Percentiles rank a stretch among this genome's conserved stretches.
These are phyloP conservation scores for Ambastaia sidthimunki DNA, from an alignment of 2,797 vertebrate genomes.

Conservation along the genomic window DNA sequence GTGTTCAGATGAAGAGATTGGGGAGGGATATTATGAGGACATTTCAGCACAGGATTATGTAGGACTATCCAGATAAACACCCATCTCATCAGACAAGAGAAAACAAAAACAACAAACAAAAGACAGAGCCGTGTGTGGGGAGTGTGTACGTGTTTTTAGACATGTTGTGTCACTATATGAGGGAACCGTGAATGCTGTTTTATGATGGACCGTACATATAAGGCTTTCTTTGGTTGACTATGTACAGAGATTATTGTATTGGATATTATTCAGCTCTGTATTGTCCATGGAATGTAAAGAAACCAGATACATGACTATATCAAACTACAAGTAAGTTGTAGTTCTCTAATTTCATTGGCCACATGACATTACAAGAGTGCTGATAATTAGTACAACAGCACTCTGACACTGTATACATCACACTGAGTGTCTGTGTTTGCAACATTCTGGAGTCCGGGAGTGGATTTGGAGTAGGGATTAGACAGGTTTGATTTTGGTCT, in stretches of 20 bases:
- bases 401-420: no score
- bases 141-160: conserved; percentile 76
- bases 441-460: no score
- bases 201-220: not conserved
- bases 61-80: conserved; percentile 76
- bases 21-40: conserved; percentile 56
- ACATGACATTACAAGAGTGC: no score
- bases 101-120: conserved; percentile 73
- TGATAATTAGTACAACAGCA: no score
- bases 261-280: not conserved
- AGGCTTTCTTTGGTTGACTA: not conserved
- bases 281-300: not conserved
- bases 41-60: conserved; percentile 60
- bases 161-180: conserved; percentile 64
- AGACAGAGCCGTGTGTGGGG: conserved; percentile 59
- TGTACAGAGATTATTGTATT: not conserved
- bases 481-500: no score
- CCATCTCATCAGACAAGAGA: conserved; percentile 60
- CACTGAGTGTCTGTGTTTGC: no score
- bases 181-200: conserved; percentile 19
- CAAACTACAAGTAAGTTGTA: not conserved
- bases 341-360: not conserved
- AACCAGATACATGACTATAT: not conserved
- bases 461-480: conserved; percentile 13
- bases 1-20: conserved; percentile 76